phyloP scores from a whole-genome alignment of 2,888 invertebrate genomes.

The Metalampra italica region DNA sequence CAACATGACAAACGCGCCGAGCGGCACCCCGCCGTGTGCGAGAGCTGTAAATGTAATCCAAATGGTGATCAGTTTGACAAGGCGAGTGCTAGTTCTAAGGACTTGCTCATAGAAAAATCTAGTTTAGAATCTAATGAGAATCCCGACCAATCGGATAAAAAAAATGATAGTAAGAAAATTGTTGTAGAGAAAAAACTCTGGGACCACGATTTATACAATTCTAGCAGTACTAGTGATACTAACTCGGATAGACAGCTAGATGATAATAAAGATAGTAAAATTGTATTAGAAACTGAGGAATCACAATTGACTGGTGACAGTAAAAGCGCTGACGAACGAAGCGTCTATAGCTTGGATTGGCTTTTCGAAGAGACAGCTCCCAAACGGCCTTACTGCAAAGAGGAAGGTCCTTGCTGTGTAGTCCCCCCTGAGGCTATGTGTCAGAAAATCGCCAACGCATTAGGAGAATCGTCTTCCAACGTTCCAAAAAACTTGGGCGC shows the following conservation, averaged over 20 bases:
- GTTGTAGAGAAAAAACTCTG: slow-evolving; percentile 58
- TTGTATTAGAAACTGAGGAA: slow-evolving; percentile 51
- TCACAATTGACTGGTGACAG: slow-evolving; percentile 54
- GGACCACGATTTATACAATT: slow-evolving; percentile 78
- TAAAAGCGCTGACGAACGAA: slow-evolving; percentile 64
- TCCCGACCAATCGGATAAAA: slow-evolving; percentile 48
- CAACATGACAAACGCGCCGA: slow-evolving; percentile 48
- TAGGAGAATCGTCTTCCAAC: slow-evolving; percentile 68
- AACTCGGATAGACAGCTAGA: slow-evolving; percentile 53
- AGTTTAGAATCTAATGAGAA: slow-evolving; percentile 74
- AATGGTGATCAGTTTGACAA: slow-evolving; percentile 77
- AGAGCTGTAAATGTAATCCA: slow-evolving; percentile 52
- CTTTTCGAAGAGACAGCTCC: slow-evolving; percentile 59
- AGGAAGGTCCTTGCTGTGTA: slow-evolving; percentile 33
- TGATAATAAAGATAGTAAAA: slow-evolving; percentile 34
- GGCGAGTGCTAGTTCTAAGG: slow-evolving; percentile 84
- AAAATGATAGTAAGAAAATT: slow-evolving; percentile 36
- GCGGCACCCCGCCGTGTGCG: slow-evolving; percentile 23
- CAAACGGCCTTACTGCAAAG: slow-evolving; percentile 34
- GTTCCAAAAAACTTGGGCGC: slow-evolving; percentile 83
- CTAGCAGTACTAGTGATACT: slow-evolving; percentile 78
- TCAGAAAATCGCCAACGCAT: slow-evolving; percentile 53
- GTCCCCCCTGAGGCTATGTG: slow-evolving; percentile 44
- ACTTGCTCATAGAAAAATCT: slow-evolving; percentile 81
- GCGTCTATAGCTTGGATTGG: slow-evolving; percentile 71